Conservation (phyloP, 2,113 vertebrate species). For the Rhagologus leucostigma region DNA sequence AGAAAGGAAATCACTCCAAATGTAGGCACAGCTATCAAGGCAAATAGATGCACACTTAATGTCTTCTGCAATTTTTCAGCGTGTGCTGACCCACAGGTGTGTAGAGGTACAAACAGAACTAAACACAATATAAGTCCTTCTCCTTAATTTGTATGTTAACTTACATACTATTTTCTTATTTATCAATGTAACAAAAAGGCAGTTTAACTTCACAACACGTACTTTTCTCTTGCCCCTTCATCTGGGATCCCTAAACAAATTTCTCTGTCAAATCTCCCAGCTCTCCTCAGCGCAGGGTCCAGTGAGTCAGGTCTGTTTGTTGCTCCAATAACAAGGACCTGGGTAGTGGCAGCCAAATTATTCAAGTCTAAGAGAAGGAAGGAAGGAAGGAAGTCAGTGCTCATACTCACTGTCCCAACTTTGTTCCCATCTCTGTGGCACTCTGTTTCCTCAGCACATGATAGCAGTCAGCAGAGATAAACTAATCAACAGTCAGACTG, state of each 20-base stretch:
- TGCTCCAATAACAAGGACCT: constrained; percentile 91
- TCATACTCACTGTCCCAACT: neutral
- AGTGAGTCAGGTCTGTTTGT: constrained; percentile 93
- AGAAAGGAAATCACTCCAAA: neutral
- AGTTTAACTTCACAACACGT: neutral
- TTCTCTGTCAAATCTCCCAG: constrained; percentile 93
- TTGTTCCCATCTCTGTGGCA: neutral
- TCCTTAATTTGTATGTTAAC: neutral
- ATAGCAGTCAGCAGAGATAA: neutral
- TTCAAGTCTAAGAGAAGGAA: constrained; percentile 81
- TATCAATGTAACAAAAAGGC: neutral
- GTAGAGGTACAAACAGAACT: neutral
- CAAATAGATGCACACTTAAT: neutral
- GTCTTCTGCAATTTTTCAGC: neutral
- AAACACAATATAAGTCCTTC: neutral
- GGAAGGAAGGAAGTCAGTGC: neutral
- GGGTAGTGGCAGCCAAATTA: constrained; percentile 73
- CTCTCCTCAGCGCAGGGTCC: constrained; percentile 91
- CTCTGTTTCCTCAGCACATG: neutral
- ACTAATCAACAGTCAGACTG: neutral
- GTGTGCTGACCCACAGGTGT: neutral
- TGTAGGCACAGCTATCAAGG: neutral
- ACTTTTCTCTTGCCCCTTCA: constrained; percentile 88
- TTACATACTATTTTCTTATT: neutral
- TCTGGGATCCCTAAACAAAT: constrained; percentile 95